These are phyloP conservation scores for Nemurella pictetii DNA, from an alignment of 2,888 invertebrate species.

Conservation along the genomic window DNA sequence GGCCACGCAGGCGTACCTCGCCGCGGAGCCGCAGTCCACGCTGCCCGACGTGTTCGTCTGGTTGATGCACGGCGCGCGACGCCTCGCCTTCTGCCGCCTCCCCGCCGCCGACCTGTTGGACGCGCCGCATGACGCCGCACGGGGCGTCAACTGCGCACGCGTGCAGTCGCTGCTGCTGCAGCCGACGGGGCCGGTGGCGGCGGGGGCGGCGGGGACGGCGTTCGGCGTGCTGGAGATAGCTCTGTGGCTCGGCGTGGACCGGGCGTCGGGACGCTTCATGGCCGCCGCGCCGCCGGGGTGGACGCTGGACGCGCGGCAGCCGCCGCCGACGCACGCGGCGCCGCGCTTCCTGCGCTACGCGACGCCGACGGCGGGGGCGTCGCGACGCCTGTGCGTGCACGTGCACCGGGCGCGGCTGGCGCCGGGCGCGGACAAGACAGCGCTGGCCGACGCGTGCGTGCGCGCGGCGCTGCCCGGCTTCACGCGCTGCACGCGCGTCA, in stretches of 20 bases:
- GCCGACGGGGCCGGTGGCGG: constrained; percentile 37
- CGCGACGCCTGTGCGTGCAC: constrained; percentile 64
- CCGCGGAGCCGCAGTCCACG: constrained; percentile 56
- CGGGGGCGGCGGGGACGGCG: background rate
- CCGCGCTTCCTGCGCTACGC: background rate
- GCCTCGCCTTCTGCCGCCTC: constrained; percentile 58
- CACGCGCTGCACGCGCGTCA: constrained; percentile 53
- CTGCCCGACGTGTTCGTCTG: constrained; percentile 62
- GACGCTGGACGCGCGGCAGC: background rate
- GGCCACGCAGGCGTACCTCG: background rate
- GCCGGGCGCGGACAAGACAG: constrained; percentile 58
- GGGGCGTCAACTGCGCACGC: constrained; percentile 57
- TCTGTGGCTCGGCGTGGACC: constrained; percentile 47
- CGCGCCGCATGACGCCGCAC: constrained; percentile 55
- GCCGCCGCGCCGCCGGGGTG: background rate
- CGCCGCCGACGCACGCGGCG: background rate
- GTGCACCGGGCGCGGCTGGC: constrained; percentile 70
- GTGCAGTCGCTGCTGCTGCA: constrained; percentile 49
- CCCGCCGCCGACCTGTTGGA: constrained; percentile 55
- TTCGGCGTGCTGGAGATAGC: constrained; percentile 42
- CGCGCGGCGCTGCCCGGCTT: constrained; percentile 52
- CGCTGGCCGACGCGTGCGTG: constrained; percentile 58
- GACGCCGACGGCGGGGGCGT: constrained; percentile 53
- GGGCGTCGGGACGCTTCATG: constrained; percentile 28
- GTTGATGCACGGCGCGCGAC: constrained; percentile 58